Conservation (phyloP, 2,888 invertebrate species). For the Hemicrepidius hirtus region DNA sequence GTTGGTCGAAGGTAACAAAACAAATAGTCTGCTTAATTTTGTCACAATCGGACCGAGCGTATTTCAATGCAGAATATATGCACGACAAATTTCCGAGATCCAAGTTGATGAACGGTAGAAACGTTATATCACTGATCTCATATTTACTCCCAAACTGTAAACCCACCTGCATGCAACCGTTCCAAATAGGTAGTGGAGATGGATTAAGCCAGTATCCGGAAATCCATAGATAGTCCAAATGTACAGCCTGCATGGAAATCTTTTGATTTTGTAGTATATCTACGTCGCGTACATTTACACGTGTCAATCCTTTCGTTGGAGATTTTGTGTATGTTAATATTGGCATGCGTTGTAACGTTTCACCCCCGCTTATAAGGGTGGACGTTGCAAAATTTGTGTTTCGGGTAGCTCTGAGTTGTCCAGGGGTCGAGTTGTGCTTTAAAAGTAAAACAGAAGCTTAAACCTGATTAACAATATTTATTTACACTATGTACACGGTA, state of each 20-base stretch:
- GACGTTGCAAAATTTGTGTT: no score
- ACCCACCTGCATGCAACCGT: conserved; percentile 25
- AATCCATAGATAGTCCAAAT: conserved; percentile 24
- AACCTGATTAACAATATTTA: no score
- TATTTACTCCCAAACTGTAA: conserved; percentile 19
- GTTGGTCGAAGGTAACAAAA: conserved; percentile 19
- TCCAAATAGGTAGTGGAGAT: conserved; percentile 29
- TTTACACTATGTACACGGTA: no score
- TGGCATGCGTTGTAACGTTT: no score
- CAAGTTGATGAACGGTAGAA: conserved; percentile 24
- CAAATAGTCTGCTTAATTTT: conserved; percentile 15
- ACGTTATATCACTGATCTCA: conserved; percentile 27
- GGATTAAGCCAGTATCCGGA: conserved; percentile 24
- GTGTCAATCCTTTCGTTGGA: conserved; percentile 12
- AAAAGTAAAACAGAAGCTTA: no score
- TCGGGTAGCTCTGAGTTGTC: no score
- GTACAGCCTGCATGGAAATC: conserved; percentile 18
- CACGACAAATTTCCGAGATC: conserved; percentile 28
- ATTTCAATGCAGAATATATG: conserved; percentile 24
- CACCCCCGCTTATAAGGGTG: no score
- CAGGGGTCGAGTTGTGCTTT: no score
- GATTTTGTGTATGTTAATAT: conserved; percentile 16
- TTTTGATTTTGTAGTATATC: conserved; percentile 20
- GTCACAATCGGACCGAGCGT: conserved; percentile 21
- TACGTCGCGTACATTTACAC: conserved; percentile 19